Conservation (phyloP, 2,113 vertebrate species). For the Microtus oregoni region DNA sequence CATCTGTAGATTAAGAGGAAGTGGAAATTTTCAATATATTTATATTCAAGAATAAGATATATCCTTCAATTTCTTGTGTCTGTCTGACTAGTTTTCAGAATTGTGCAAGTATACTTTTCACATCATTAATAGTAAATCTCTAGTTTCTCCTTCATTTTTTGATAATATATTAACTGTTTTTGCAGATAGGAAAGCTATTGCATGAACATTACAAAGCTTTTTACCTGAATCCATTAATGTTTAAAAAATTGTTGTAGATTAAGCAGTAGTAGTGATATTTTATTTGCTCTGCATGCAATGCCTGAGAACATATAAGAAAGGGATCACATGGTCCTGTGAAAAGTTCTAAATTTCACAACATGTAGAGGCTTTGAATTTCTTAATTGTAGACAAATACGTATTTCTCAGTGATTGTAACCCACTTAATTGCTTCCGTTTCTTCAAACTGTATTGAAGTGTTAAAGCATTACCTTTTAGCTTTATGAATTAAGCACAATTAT, state of each 20-base stretch:
- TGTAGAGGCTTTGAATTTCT: neutral
- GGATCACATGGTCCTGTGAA: neutral
- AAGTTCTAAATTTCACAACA: neutral
- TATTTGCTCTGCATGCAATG: neutral
- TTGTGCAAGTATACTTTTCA: neutral
- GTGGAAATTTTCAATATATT: neutral
- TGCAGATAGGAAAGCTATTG: neutral
- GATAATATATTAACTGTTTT: neutral
- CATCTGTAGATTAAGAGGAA: neutral
- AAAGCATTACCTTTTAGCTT: neutral
- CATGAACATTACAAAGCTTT: neutral
- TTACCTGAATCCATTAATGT: neutral
- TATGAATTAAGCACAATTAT: neutral
- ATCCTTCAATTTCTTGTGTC: neutral
- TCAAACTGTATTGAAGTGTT: neutral
- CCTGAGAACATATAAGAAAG: neutral
- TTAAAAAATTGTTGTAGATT: neutral
- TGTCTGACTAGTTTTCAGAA: neutral
- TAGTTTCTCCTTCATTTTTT: neutral
- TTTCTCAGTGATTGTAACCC: neutral
- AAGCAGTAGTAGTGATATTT: neutral
- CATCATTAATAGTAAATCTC: neutral
- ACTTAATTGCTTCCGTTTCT: neutral
- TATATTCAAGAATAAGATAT: neutral
- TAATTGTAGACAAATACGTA: neutral